Evolutionary conservation across 2,113 vertebrate species (phyloP).

Genomic region (Psittacara wagleri): DNA sequence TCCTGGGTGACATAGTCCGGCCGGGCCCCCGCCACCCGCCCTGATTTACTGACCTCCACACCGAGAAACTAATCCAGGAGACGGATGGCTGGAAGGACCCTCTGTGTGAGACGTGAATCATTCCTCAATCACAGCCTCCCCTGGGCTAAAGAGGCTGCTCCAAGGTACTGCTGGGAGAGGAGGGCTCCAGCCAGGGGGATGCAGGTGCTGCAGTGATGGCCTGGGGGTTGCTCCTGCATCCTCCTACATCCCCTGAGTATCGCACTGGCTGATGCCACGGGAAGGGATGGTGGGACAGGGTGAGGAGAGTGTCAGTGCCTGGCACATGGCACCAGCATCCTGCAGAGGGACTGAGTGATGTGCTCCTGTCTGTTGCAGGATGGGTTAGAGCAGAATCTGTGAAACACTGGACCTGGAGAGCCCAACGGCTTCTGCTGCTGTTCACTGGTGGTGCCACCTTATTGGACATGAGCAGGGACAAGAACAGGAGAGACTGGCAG

Average conservation of each 20-base stretch:
- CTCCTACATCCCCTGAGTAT: rapidly evolving
- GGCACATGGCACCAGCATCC: rapidly evolving
- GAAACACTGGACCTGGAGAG: neutral
- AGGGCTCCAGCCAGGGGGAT: neutral
- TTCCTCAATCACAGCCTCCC: slow-evolving; percentile 83
- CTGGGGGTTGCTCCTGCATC: neutral
- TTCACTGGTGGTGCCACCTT: neutral
- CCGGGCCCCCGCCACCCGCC: slow-evolving; percentile 68
- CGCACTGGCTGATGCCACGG: rapidly evolving
- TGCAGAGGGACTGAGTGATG: rapidly evolving
- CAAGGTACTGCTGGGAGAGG: neutral
- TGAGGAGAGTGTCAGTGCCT: neutral
- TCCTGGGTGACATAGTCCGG: slow-evolving; percentile 71
- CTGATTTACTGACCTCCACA: slow-evolving; percentile 80
- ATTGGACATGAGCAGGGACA: neutral
- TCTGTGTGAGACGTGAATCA: slow-evolving; percentile 79
- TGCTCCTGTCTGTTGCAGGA: rapidly evolving
- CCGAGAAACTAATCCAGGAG: slow-evolving; percentile 76
- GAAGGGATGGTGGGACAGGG: neutral
- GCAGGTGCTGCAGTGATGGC: rapidly evolving
- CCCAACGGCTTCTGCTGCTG: neutral
- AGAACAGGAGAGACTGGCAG: neutral
- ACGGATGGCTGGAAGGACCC: slow-evolving; percentile 78
- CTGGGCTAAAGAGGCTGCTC: slow-evolving; percentile 31
- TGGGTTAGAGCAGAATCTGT: rapidly evolving